phyloP scores from a whole-genome alignment of 2,113 vertebrate species.

The Epinephelus lanceolatus region DNA sequence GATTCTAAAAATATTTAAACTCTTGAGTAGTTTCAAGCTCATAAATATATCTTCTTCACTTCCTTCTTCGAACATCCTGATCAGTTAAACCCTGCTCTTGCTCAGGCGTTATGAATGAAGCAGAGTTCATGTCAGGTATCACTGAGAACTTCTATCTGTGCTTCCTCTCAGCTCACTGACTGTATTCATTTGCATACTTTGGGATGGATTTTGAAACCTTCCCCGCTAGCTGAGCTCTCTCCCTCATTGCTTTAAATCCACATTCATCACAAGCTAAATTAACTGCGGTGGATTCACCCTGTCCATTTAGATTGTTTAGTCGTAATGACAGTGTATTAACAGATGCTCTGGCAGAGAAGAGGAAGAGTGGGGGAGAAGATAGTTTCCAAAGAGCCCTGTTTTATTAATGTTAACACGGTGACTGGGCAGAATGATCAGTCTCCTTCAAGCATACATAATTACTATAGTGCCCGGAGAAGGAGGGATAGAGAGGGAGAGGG shows the following conservation, averaged over 20 bases:
- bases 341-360: conserved; percentile 56
- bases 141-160: neutral
- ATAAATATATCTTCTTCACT: conserved; percentile 5
- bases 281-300: conserved; percentile 55
- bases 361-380: conserved; percentile 48
- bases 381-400: conserved; percentile 71
- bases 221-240: conserved; percentile 20
- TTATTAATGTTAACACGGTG: conserved; percentile 78
- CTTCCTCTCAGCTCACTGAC: conserved; percentile 28
- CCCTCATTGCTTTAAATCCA: conserved; percentile 45
- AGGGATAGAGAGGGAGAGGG: conserved; percentile 22
- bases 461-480: conserved; percentile 42
- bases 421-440: conserved; percentile 71
- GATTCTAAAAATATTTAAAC: neutral
- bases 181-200: conserved; percentile 38
- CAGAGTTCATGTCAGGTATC: conserved; percentile 26
- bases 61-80: neutral
- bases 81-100: conserved; percentile 8
- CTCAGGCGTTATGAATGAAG: conserved; percentile 1
- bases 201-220: conserved; percentile 47
- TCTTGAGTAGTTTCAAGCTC: neutral
- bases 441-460: conserved; percentile 77
- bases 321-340: conserved; percentile 67
- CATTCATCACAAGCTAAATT: conserved; percentile 67
- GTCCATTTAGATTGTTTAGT: conserved; percentile 68